Evolutionary conservation across 2,113 vertebrate species (phyloP).

Genomic region (Rhinopomastus cyanomelas): DNA sequence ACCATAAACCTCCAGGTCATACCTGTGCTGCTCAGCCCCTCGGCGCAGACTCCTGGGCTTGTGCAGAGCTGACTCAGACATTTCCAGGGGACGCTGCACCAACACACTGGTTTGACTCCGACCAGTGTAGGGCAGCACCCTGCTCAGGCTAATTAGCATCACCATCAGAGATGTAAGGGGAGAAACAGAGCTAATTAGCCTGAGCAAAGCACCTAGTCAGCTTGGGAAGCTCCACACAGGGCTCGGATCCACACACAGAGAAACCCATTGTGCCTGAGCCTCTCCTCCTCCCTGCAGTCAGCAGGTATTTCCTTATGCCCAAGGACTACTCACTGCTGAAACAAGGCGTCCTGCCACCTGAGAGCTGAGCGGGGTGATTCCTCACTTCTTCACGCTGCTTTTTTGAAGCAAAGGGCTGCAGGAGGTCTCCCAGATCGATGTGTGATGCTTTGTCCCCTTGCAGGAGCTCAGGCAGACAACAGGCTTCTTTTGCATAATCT

Average conservation of each 20-base stretch:
- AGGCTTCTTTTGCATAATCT: neutral
- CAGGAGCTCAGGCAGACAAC: neutral
- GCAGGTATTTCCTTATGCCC: neutral
- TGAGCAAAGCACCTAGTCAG: slow-evolving; percentile 35
- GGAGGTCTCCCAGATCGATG: neutral
- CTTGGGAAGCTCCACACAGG: slow-evolving; percentile 11
- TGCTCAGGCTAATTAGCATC: slow-evolving; percentile 16
- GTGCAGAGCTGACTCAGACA: neutral
- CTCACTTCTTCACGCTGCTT: neutral
- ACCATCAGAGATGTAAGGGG: slow-evolving; percentile 15
- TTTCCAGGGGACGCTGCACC: neutral
- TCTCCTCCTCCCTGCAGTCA: neutral
- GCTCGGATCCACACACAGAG: neutral
- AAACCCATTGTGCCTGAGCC: neutral
- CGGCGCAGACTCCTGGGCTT: rapidly evolving
- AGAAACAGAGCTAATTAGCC: slow-evolving; percentile 34
- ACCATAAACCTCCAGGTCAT: neutral
- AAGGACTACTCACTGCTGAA: neutral
- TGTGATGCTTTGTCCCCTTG: neutral
- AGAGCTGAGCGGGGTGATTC: neutral
- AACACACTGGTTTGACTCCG: neutral
- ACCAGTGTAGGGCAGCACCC: slow-evolving; percentile 18
- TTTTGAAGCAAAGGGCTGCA: neutral
- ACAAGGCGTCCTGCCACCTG: neutral
- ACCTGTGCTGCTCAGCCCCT: neutral